Conservation (phyloP, 2,797 vertebrate species). For the Leptodactylus fallax region DNA sequence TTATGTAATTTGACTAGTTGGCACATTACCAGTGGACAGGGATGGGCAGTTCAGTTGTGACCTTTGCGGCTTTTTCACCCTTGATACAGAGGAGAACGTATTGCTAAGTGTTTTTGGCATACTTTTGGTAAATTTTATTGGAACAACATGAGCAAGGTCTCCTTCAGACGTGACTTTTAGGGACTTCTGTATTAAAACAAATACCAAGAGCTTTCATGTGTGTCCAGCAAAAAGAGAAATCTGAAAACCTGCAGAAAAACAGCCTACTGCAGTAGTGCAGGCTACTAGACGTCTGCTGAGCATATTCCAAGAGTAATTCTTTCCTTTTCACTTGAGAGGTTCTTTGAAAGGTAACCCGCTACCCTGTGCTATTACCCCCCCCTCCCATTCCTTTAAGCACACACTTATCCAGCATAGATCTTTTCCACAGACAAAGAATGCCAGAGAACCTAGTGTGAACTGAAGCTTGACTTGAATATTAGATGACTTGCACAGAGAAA, state of each 20-base stretch:
- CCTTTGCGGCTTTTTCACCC: conserved; percentile 16
- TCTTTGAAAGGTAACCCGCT: conserved; percentile 61
- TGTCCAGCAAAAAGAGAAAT: conserved; percentile 34
- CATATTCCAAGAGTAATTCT: conserved; percentile 57
- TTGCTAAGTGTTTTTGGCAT: conserved; percentile 19
- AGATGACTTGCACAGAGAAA: conserved; percentile 53
- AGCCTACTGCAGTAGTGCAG: conserved; percentile 22
- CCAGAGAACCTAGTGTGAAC: conserved; percentile 62
- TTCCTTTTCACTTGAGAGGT: conserved; percentile 58
- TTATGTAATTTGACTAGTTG: conserved; percentile 25
- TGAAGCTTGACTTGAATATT: conserved; percentile 63
- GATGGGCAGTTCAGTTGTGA: conserved; percentile 40
- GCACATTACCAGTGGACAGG: not conserved
- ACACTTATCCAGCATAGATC: conserved; percentile 60
- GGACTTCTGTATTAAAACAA: conserved; percentile 42
- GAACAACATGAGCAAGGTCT: conserved; percentile 26
- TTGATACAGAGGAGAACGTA: not conserved
- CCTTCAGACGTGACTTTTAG: conserved; percentile 48
- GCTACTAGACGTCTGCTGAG: conserved; percentile 50
- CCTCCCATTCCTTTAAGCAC: conserved; percentile 39
- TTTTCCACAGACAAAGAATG: conserved; percentile 64
- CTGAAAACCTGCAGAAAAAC: conserved; percentile 43
- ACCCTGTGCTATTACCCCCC: conserved; percentile 47
- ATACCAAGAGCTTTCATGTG: conserved; percentile 46
- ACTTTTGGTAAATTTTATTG: conserved; percentile 33